Evolutionary conservation across 2,113 vertebrate genomes (phyloP).

Genomic region (Chloropsis hardwickii): DNA sequence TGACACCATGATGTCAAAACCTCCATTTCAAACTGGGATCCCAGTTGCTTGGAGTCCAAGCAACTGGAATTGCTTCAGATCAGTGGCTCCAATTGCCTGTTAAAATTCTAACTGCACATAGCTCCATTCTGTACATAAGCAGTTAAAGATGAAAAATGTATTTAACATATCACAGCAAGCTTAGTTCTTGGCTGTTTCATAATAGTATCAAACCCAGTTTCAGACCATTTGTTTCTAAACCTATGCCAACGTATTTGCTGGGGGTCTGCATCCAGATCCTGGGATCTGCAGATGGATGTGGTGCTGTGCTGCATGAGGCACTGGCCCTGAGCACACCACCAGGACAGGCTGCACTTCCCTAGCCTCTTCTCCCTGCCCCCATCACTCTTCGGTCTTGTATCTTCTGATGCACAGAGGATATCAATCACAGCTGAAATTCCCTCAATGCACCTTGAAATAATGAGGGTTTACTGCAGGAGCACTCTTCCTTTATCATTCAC

Average conservation of each 20-base stretch:
- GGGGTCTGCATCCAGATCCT: accelerated
- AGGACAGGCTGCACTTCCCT: not conserved
- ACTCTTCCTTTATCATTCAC: not conserved
- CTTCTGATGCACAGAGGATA: not conserved
- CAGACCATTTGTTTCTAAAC: not conserved
- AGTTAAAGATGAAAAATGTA: not conserved
- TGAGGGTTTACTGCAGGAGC: not conserved
- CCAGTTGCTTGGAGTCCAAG: not conserved
- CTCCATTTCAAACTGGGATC: not conserved
- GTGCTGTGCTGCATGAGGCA: accelerated
- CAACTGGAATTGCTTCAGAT: not conserved
- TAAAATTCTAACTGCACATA: not conserved
- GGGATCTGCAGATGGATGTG: not conserved
- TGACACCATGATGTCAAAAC: not conserved
- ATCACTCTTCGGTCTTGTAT: accelerated
- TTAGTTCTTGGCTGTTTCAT: not conserved
- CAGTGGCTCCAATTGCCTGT: not conserved
- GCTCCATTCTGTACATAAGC: not conserved
- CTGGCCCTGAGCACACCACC: accelerated
- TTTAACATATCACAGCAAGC: not conserved
- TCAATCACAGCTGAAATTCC: not conserved
- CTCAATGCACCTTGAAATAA: not conserved
- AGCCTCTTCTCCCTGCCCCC: not conserved
- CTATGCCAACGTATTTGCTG: accelerated
- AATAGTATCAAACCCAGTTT: not conserved